A percentile compares a stretch with the other conserved stretches of the same genome.
Conservation (phyloP, 2,888 invertebrate genomes). For the Agrochola circellaris region DNA sequence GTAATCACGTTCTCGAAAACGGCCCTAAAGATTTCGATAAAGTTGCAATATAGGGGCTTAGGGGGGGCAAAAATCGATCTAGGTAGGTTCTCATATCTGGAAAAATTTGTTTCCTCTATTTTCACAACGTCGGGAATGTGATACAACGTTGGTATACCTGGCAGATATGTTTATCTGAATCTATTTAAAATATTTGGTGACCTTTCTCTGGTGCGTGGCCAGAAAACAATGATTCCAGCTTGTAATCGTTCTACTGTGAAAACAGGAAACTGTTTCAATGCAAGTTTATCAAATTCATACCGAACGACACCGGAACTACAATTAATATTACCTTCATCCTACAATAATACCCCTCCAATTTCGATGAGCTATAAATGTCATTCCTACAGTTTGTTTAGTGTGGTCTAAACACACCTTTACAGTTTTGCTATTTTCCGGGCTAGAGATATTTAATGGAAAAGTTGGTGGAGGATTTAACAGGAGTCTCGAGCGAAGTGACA, state of each 20-base stretch:
- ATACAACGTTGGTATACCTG: too few relatives aligned
- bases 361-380: slow-evolving; percentile 17
- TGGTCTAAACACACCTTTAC: slow-evolving; percentile 10
- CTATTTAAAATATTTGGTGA: neutral
- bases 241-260: neutral
- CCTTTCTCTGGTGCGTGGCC: too few relatives aligned
- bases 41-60: too few relatives aligned
- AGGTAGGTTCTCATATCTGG: too few relatives aligned
- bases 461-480: slow-evolving; percentile 29
- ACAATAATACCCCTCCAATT: neutral
- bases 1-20: too few relatives aligned
- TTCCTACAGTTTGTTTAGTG: neutral
- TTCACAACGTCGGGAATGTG: too few relatives aligned
- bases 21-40: too few relatives aligned
- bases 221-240: neutral
- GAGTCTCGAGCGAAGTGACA: slow-evolving; percentile 32
- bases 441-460: slow-evolving; percentile 37
- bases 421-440: slow-evolving; percentile 17
- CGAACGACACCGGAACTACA: neutral
- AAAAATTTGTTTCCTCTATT: too few relatives aligned
- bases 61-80: too few relatives aligned
- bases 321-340: neutral
- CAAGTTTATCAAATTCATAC: neutral
- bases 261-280: neutral
- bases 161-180: too few relatives aligned